A percentile compares a stretch with the other conserved stretches of the same genome.
phyloP scores from a whole-genome alignment of 2,797 vertebrate genomes.

The Chloroceryle amazona region DNA sequence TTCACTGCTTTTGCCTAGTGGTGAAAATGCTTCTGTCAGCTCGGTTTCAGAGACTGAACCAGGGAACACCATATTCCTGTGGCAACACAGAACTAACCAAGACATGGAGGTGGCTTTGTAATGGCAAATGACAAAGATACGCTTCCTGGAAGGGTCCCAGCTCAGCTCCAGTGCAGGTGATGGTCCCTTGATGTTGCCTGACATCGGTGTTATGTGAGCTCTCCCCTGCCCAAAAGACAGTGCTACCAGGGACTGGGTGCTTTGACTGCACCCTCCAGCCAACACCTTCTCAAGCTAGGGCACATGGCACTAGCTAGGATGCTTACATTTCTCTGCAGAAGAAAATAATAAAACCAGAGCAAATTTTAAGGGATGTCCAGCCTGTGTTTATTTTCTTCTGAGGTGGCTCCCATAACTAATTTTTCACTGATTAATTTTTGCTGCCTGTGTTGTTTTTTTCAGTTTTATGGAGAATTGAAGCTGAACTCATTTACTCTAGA shows the following conservation, averaged over 20 bases:
- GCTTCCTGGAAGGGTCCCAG: not conserved
- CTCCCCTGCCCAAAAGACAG: not conserved
- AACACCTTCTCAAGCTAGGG: not conserved
- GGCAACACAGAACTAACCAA: not conserved
- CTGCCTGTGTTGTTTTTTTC: not conserved
- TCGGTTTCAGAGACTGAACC: not conserved
- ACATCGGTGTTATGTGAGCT: not conserved
- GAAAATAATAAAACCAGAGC: not conserved
- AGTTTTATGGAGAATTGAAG: not conserved
- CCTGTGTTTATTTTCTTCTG: not conserved
- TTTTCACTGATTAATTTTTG: conserved; percentile 23
- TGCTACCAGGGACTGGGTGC: rapidly evolving
- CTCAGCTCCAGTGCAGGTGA: not conserved
- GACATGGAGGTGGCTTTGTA: not conserved
- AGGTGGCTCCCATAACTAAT: not conserved
- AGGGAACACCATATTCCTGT: rapidly evolving
- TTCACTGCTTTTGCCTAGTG: not conserved
- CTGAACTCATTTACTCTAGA: conserved; percentile 20
- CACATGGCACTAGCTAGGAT: rapidly evolving
- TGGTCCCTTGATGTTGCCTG: not conserved
- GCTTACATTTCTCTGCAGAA: not conserved
- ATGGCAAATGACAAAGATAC: not conserved
- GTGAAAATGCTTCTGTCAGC: not conserved
- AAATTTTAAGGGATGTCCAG: not conserved
- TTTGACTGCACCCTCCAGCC: not conserved